Evolutionary conservation across 2,113 vertebrate genomes (phyloP), one percentile per base, ranked within the genome.

Genomic region (Paedocypris sp.): DNA sequence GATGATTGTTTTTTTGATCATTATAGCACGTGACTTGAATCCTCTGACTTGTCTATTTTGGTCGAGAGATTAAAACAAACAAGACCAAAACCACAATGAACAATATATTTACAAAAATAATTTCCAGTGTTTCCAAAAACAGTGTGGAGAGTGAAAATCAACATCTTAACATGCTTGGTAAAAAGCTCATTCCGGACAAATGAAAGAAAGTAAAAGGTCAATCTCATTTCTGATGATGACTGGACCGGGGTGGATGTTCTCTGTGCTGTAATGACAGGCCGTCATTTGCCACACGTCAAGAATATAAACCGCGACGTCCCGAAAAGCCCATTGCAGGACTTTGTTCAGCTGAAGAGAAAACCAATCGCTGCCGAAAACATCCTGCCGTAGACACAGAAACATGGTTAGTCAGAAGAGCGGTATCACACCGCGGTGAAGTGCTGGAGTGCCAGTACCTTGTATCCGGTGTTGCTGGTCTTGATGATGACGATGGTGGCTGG

Each of bases 231-330:
- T 26, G 4, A 78, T 56, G 4, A 78, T 64, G 3, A 48, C 16
- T 4, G 36, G 38, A 2, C 28, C 22, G 9, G 68, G 54, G 33
- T 77, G 71, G 36, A 70, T 74, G 31, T 68, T 26, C 0, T 70
- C 66, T 3, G 31, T 43, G 3, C 62, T 43, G 35, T 73, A 74
- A 46, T 79, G 75, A 36, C 73, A 73, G 22, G 77, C 68, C 1
- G 75, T 77, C 77, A 79, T 79, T 57, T 75, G 74, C 75, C 75
- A 79, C 10, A 41, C 62, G 11, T 79, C 77, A 1, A 79, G 15
- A 23, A 77, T 43, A 16, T 66, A 72, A 4, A 79, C 71, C 2
- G 53, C 52, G 22, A 73, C 31, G 5, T 61, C 69, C 35, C 50
- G 51, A 58, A 79, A 73, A 45, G 66, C 56, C 7, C 29, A 62